Conservation (phyloP, 1,140 invertebrate genomes). For the Euura lappo region DNA sequence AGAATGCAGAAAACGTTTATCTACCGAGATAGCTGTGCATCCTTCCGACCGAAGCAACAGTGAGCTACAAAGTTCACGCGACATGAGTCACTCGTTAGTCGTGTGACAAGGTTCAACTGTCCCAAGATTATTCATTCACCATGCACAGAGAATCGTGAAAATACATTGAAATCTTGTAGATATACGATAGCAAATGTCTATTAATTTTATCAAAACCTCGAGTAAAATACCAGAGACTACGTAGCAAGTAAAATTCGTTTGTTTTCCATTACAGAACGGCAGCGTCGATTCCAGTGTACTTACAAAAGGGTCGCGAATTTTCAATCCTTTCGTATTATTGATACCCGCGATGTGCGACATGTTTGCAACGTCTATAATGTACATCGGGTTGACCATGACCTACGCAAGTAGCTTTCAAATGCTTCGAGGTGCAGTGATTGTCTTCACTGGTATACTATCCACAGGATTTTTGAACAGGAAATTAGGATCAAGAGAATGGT, state of each 20-base stretch:
- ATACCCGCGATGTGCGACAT: constrained; percentile 88
- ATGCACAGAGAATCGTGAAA: neutral
- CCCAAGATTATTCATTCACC: neutral
- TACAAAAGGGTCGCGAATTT: constrained; percentile 71
- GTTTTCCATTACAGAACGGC: constrained; percentile 58
- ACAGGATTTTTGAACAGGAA: constrained; percentile 82
- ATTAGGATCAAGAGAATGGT: constrained; percentile 78
- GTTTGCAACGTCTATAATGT: constrained; percentile 84
- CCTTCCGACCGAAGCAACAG: too few species aligned
- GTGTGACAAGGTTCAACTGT: neutral
- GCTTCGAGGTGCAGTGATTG: constrained; percentile 92
- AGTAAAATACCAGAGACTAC: neutral
- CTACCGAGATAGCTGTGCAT: too few species aligned
- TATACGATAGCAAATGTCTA: too few species aligned
- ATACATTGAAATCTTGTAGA: too few species aligned
- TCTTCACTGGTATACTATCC: constrained; percentile 92
- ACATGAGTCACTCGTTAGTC: neutral
- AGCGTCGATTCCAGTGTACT: constrained; percentile 64
- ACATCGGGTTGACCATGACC: constrained; percentile 89
- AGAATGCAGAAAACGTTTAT: too few species aligned
- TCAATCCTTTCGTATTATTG: constrained; percentile 83
- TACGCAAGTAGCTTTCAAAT: constrained; percentile 97
- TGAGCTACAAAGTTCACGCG: too few species aligned
- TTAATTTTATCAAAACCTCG: too few species aligned
- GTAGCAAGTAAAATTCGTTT: constrained; percentile 14